These are phyloP conservation scores for Bucco capensis DNA, from an alignment of 2,113 vertebrate species.

Conservation along the genomic window DNA sequence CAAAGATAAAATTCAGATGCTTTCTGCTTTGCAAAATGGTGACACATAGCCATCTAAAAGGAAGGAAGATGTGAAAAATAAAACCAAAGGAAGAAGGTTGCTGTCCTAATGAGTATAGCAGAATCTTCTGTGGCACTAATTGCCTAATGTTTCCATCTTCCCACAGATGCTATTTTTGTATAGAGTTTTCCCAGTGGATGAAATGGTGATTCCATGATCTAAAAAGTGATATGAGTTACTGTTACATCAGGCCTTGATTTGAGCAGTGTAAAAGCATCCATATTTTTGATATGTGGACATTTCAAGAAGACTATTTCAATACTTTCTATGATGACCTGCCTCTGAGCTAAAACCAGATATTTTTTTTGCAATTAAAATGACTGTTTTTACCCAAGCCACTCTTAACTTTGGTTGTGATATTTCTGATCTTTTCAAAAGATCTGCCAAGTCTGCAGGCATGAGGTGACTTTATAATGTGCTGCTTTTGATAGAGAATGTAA, in stretches of 20 bases:
- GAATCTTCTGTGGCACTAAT: background rate
- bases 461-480: background rate
- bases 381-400: background rate
- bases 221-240: background rate
- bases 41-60: background rate
- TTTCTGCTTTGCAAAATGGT: constrained; percentile 5
- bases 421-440: background rate
- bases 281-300: background rate
- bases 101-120: background rate
- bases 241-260: background rate
- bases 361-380: background rate
- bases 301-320: background rate
- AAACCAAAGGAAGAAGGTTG: constrained; percentile 32
- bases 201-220: background rate
- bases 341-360: background rate
- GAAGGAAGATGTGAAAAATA: constrained; percentile 58
- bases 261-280: background rate
- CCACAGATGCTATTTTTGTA: background rate
- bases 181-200: background rate
- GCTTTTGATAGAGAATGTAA: background rate
- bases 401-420: background rate
- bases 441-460: background rate
- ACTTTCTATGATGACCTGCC: background rate
- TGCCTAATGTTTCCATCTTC: constrained; percentile 7
- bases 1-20: constrained; percentile 1